Base-by-base conservation (phyloP, 2,797 vertebrate species). In the Rousettus madagascariensis region DNA sequence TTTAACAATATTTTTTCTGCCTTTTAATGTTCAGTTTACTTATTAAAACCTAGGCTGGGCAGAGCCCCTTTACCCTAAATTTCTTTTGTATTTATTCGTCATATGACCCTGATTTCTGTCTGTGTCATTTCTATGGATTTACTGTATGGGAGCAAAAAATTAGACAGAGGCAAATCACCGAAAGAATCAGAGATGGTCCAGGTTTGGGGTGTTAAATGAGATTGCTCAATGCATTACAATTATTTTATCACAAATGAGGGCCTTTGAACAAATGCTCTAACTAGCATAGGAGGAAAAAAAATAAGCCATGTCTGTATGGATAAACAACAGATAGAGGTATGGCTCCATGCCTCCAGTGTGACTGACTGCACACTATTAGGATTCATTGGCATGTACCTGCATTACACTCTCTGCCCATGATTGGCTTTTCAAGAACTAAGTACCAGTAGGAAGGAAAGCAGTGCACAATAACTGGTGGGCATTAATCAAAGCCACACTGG, bases 401-500 rank as follows among this genome's bases (percentile, higher is more conserved):
- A 49, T 86, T 90, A 7, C 49, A 51, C 74, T 95, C 41, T 19
- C n/a, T 71, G 71, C 16, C 95, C 16, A 0, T 0, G 33, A 36
- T 86, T 9, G 51, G 0, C 24, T 84, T 96, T 92, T 89, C 30
- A 57, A 33, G 90, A 96, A 74, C 15, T 53, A 77, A 75, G 55
- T 24, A 63, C 75, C 83, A 15, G 43, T 91, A 22, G 63, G 79
- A 95, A 69, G 49, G 43, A 94, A 86, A 69, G 80, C 90, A 41
- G 75, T 17, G 24, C 65, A 71, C 8, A 92, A 90, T 98, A 95
- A 97, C 92, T 87, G 87, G 94, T 86, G 82, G 92, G 46, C 88
- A 96, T 97, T 98, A 98, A 98, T 98, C 98, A 97, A 97, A 72
- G 87, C 91, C 83, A 9, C 69, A 7, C 86, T 75, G 75, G 95